Evolutionary conservation across 2,888 invertebrate genomes (phyloP).

Genomic region (Fissipunctia ypsillon): DNA sequence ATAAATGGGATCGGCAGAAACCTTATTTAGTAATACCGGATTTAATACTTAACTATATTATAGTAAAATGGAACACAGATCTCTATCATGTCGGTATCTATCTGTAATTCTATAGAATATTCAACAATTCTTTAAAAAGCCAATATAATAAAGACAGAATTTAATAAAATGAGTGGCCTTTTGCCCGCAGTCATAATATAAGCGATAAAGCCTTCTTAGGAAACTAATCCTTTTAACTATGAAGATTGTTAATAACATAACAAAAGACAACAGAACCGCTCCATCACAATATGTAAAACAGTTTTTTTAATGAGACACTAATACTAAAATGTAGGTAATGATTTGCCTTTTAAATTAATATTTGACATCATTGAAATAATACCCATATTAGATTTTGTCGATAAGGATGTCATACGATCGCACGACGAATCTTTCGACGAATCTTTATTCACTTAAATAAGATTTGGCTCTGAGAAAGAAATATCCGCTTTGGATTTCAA

Average conservation of each 20-base stretch:
- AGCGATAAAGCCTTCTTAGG: slow-evolving; percentile 41
- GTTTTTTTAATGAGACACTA: slow-evolving; percentile 49
- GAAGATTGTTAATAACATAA: slow-evolving; percentile 43
- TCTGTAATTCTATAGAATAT: slow-evolving; percentile 19
- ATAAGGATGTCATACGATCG: slow-evolving; percentile 23
- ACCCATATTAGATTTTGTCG: slow-evolving; percentile 26
- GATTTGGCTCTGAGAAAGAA: slow-evolving; percentile 3
- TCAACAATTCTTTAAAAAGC: slow-evolving; percentile 19
- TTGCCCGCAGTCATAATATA: slow-evolving; percentile 31
- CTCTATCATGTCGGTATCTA: slow-evolving; percentile 26
- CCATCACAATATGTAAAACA: slow-evolving; percentile 57
- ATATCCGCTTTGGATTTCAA: slow-evolving; percentile 17
- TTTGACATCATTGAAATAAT: slow-evolving; percentile 41
- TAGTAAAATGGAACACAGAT: slow-evolving; percentile 35
- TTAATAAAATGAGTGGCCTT: slow-evolving; percentile 44
- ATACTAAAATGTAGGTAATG: slow-evolving; percentile 33
- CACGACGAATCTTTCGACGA: not conserved
- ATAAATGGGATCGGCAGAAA: not conserved
- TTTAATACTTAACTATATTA: slow-evolving; percentile 16
- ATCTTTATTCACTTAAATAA: slow-evolving; percentile 7
- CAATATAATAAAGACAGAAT: slow-evolving; percentile 11
- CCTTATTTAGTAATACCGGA: slow-evolving; percentile 18
- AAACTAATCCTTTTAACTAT: slow-evolving; percentile 51
- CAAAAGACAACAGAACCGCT: slow-evolving; percentile 32
- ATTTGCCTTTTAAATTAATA: slow-evolving; percentile 50